phyloP scores from a whole-genome alignment of 2,797 vertebrate genomes.

The Champsocephalus esox region DNA sequence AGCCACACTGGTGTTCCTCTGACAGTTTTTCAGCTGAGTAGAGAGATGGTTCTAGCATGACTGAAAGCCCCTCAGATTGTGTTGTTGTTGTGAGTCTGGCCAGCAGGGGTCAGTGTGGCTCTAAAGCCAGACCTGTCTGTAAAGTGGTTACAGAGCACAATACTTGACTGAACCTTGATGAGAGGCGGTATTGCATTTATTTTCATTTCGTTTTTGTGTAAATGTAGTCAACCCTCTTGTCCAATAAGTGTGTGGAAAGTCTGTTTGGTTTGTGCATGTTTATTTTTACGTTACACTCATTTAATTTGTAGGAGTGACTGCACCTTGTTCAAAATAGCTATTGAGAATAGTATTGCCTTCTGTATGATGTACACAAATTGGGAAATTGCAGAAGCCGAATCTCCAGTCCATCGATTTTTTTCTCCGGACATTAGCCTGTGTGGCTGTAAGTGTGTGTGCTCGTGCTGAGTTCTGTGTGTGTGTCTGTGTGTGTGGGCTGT shows the following conservation, averaged over 20 bases:
- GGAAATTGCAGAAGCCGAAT: constrained; percentile 13
- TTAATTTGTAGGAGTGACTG: background rate
- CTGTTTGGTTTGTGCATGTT: constrained; percentile 11
- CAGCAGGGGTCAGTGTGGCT: constrained; percentile 80
- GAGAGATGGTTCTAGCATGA: constrained; percentile 2
- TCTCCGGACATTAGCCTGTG: background rate
- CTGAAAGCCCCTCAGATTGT: constrained; percentile 14
- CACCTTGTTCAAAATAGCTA: background rate
- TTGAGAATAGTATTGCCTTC: constrained; percentile 2
- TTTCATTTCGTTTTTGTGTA: constrained; percentile 13
- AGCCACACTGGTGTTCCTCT: constrained; percentile 7
- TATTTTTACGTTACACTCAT: background rate
- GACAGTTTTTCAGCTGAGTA: constrained; percentile 15
- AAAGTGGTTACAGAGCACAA: background rate
- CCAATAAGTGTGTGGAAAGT: background rate
- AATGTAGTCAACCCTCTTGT: constrained; percentile 13
- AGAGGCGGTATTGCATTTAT: background rate
- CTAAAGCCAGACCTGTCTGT: constrained; percentile 42
- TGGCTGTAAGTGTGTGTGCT: background rate
- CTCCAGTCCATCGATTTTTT: constrained; percentile 1
- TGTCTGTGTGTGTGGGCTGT: constrained; percentile 13
- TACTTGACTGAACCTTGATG: background rate
- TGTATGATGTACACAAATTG: background rate
- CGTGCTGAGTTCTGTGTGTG: constrained; percentile 5
- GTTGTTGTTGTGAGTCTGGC: constrained; percentile 44